Conservation (phyloP, 1,140 invertebrate genomes). For the Temnothorax curvispinosus region DNA sequence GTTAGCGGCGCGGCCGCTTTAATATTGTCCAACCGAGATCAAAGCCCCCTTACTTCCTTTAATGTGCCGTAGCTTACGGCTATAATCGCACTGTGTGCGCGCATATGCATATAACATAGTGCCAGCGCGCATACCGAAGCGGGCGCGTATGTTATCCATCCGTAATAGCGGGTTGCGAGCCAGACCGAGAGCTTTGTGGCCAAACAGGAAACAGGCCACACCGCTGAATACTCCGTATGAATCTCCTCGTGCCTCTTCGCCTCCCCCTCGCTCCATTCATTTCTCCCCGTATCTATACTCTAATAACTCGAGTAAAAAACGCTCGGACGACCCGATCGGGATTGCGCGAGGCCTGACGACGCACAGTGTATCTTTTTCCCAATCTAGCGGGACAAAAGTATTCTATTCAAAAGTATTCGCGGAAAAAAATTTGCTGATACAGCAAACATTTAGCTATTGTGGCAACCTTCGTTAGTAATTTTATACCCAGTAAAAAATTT, state of each 20-base stretch:
- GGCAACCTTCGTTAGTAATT: not conserved
- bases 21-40: slow-evolving; percentile 54
- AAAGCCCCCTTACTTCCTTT: slow-evolving; percentile 55
- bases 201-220: slow-evolving; percentile 55
- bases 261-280: slow-evolving; percentile 11
- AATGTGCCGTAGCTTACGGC: slow-evolving; percentile 53
- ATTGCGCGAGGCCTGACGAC: not conserved
- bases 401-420: not conserved
- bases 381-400: not conserved
- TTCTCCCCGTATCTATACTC: slow-evolving; percentile 11
- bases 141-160: slow-evolving; percentile 31
- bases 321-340: not conserved
- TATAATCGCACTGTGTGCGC: slow-evolving; percentile 45
- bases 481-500: not conserved
- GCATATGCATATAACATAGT: not conserved
- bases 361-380: not conserved
- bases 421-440: not conserved
- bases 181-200: slow-evolving; percentile 51
- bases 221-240: slow-evolving; percentile 55
- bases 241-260: slow-evolving; percentile 21
- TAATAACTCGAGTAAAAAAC: slow-evolving; percentile 30
- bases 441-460: not conserved
- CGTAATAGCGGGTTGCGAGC: slow-evolving; percentile 42
- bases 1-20: slow-evolving; percentile 29
- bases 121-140: not conserved